Evolutionary conservation across 2,113 vertebrate genomes (phyloP).

Genomic region (Origma solitaria): DNA sequence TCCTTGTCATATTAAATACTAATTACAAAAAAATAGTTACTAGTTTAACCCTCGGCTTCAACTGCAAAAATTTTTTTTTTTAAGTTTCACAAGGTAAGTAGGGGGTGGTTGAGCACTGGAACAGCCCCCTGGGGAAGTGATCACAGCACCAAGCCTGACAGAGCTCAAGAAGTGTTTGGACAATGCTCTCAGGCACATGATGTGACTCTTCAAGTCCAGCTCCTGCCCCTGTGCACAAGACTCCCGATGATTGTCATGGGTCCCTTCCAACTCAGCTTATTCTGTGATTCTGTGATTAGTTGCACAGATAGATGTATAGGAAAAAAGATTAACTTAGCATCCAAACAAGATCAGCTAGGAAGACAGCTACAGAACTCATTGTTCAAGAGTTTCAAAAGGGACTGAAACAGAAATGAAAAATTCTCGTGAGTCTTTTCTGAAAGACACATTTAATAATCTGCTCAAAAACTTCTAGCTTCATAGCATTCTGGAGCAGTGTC

Average conservation of each 20-base stretch:
- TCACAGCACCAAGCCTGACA: neutral
- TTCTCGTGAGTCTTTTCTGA: neutral
- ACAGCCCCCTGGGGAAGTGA: neutral
- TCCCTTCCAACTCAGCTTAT: neutral
- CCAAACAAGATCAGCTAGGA: neutral
- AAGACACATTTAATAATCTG: neutral
- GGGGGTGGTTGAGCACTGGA: neutral
- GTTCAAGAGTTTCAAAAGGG: neutral
- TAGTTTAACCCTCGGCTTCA: neutral
- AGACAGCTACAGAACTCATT: neutral
- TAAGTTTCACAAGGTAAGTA: neutral
- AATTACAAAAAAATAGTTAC: neutral
- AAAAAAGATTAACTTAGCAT: neutral
- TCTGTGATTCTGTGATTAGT: neutral
- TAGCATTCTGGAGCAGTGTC: neutral
- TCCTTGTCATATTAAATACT: neutral
- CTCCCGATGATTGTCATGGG: neutral
- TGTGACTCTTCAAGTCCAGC: too few species aligned
- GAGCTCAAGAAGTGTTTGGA: neutral
- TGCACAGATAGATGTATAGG: neutral
- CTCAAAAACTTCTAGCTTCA: neutral
- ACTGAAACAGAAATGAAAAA: neutral
- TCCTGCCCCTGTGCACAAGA: too few species aligned
- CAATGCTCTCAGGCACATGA: neutral
- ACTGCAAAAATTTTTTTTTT: too few species aligned